Percentiles rank a stretch among this genome's conserved stretches.
phyloP scores from a whole-genome alignment of 2,888 invertebrate genomes.

The Athalia circularis region DNA sequence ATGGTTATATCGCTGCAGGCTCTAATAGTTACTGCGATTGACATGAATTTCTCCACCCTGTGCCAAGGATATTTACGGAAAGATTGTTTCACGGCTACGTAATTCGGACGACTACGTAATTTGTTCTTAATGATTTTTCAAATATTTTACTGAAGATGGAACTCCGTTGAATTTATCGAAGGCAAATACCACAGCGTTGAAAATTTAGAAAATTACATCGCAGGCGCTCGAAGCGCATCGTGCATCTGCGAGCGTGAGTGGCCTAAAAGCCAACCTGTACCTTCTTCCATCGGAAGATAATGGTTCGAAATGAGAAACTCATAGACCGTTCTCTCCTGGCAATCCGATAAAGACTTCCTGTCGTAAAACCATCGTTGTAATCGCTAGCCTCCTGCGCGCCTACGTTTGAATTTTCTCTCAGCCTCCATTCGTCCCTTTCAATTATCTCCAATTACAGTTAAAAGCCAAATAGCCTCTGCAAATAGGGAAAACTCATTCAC shows the following conservation, averaged over 20 bases:
- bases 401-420: slow-evolving; percentile 32
- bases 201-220: too few species aligned
- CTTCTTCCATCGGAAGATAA: not conserved
- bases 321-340: not conserved
- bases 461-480: slow-evolving; percentile 33
- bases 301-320: slow-evolving; percentile 7
- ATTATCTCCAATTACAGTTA: slow-evolving; percentile 40
- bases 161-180: not conserved
- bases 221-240: not conserved
- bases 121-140: not conserved
- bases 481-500: slow-evolving; percentile 36
- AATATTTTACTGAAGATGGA: not conserved
- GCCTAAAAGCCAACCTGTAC: not conserved
- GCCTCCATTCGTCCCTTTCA: slow-evolving; percentile 22
- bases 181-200: too few species aligned
- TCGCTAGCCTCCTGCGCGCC: slow-evolving; percentile 22
- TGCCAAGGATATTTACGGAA: slow-evolving; percentile 12
- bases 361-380: slow-evolving; percentile 30
- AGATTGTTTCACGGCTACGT: not conserved
- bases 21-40: slow-evolving; percentile 70
- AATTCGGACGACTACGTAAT: slow-evolving; percentile 7
- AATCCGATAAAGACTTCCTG: slow-evolving; percentile 38
- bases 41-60: slow-evolving; percentile 59
- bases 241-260: not conserved
- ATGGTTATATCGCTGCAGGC: slow-evolving; percentile 69